These are phyloP conservation scores for Corythoichthys haematopterus DNA, from an alignment of 2,113 vertebrate genomes.

Conservation along the genomic window DNA sequence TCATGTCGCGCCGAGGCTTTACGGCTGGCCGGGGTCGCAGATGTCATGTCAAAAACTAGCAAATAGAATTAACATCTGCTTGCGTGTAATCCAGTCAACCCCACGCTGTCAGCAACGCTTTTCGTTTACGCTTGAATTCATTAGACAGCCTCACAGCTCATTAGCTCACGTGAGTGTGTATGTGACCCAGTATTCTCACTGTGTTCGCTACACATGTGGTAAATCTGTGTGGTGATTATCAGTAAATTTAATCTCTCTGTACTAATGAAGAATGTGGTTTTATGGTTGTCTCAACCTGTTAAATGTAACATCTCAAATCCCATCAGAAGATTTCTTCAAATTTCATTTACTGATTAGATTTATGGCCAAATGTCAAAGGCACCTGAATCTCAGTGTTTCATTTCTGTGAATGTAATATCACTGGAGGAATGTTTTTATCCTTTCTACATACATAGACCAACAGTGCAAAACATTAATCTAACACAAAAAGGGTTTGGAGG, in stretches of 20 bases:
- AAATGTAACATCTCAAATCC: not conserved
- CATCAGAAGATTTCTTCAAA: not conserved
- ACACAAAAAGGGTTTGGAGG: too few relatives aligned
- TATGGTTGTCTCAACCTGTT: not conserved
- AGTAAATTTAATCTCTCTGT: not conserved
- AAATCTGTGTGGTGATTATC: slow-evolving; percentile 7
- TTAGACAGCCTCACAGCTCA: slow-evolving; percentile 21
- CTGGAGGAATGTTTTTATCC: not conserved
- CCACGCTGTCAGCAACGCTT: slow-evolving; percentile 16
- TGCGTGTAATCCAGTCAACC: slow-evolving; percentile 25
- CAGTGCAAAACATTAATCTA: too few relatives aligned
- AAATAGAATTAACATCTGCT: slow-evolving; percentile 45
- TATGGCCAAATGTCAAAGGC: not conserved
- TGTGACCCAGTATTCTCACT: not conserved
- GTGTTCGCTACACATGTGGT: not conserved
- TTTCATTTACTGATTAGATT: not conserved
- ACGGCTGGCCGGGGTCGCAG: slow-evolving; percentile 1
- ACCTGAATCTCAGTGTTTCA: not conserved
- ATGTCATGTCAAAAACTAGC: slow-evolving; percentile 35
- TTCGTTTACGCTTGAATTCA: slow-evolving; percentile 35
- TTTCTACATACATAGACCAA: too few relatives aligned
- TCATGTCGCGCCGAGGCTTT: slow-evolving; percentile 10
- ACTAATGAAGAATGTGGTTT: not conserved
- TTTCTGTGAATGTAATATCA: slow-evolving; percentile 1
- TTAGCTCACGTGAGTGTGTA: slow-evolving; percentile 19